Evolutionary conservation across 2,113 vertebrate species (phyloP), one percentile per base, ranked within the genome.

Genomic region (Tautogolabrus adspersus): DNA sequence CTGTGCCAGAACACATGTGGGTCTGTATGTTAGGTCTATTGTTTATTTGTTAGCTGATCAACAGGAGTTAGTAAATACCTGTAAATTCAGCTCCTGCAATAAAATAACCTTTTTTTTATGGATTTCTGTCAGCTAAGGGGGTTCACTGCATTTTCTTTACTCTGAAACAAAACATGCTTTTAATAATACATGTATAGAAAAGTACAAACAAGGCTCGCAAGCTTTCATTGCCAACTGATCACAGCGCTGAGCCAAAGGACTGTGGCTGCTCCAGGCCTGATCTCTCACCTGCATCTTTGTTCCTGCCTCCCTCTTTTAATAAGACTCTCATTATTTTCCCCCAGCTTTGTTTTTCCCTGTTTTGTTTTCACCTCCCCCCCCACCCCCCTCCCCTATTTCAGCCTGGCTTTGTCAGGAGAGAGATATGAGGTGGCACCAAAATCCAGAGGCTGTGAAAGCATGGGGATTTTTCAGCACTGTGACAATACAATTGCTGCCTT

Each of bases 401-500:
- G 94, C 94, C 95, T 95, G 93, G 95, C 95, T 98, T 99, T 98
- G 98, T 98, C 94, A 94, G 75, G 94, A 83, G 94, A 93, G 96
- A 98, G 97, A 98, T 98, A 97, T 95, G 97, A 95, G 93, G 94
- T 92, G 86, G 94, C 91, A 95, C 96, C 95, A 93, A 95, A 97
- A 96, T 93, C 96, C 95, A 93, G 77, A 94, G 94, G 95, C 95
- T 96, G 94, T 95, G 93, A 94, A 95, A 96, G 95, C 95, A 95
- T 93, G 94, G 90, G 96, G 96, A 96, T 97, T 97, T 97, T 97
- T 96, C 94, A 93, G 94, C 93, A 91, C 90, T 69, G 83, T 92
- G 95, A 98, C 98, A 99, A 99, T 97, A 97, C 98, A 98, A 95
- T 92, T 93, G 95, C 95, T 93, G 96, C 94, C 96, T 96, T 99